Base-by-base conservation (phyloP, 2,888 invertebrate species). In the Gryllus longicercus region DNA sequence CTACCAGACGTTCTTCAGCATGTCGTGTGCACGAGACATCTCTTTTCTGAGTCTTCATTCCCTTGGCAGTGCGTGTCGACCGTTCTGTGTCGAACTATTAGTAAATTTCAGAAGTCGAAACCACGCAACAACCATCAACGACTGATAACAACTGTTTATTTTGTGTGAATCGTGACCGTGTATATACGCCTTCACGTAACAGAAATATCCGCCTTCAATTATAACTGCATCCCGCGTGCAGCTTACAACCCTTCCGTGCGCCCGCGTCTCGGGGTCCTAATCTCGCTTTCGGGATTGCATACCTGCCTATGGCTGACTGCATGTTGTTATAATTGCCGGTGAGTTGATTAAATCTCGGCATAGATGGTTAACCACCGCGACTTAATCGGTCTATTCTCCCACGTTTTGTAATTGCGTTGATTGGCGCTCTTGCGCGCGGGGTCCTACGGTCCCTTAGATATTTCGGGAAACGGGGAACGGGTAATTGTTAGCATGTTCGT, bases 351-450 rank as follows among this genome's bases (percentile, higher is more conserved):
- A 63, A 63, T 63, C 63, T 63, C 63, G n/a, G n/a, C 63, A 63
- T 63, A 63, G 63, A 63, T 63, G 63, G 63, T 63, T 63, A 63
- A 63, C 63, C 63, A n/a, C 63, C 63, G 63, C 14, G 63, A 63
- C 16, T 63, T 63, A 63, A 63, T 63, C 63, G 63, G 63, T 63
- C 63, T 63, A 63, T 63, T 63, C 63, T 63, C 63, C 63, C 14
- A n/a, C 63, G n/a, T 63, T 63, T 63, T 63, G 63, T 63, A 63
- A 63, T 63, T 63, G 63, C 63, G 63, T 63, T 63, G 63, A n/a
- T 63, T 63, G 63, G 63, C n/a, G 63, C 11, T 63, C 63, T n/a
- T n/a, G 63, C 63, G n/a, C 63, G 14, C 63, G 63, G 63, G 63
- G n/a, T n/a, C n/a, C 63, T 63, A 63, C 63, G 63, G 63, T 63